A percentile compares a stretch with the other conserved stretches of the same genome.
Conservation (phyloP, 2,113 vertebrate species). For the Paraplagusia blochii region DNA sequence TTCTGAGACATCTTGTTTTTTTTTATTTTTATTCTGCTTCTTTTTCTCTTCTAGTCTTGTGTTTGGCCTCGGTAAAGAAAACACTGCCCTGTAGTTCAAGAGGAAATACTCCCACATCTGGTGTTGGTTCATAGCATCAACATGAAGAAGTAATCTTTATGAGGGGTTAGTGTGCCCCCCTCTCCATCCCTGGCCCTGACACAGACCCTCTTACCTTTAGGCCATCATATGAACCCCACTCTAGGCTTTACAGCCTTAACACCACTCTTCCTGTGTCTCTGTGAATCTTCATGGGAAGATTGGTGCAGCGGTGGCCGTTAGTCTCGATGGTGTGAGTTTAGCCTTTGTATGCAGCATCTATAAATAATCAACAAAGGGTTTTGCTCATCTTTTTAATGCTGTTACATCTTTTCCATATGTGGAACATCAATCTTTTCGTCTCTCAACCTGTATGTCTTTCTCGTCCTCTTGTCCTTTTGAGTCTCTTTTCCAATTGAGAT, state of each 20-base stretch:
- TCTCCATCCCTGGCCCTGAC: conserved; percentile 34
- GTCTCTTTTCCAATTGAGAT: too few relatives aligned
- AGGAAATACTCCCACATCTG: conserved; percentile 81
- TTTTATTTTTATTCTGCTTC: conserved; percentile 12
- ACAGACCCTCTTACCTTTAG: conserved; percentile 41
- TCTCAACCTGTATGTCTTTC: too few relatives aligned
- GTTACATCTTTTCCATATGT: conserved; percentile 17
- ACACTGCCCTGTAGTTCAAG: conserved; percentile 65
- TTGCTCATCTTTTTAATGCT: conserved; percentile 28
- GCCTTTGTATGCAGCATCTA: conserved; percentile 24
- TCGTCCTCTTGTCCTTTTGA: too few relatives aligned
- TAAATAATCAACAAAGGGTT: conserved; percentile 51
- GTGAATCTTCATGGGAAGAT: conserved; percentile 17
- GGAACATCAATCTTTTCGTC: neutral
- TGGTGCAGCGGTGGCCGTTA: neutral
- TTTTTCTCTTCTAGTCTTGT: conserved; percentile 56
- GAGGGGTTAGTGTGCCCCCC: conserved; percentile 63
- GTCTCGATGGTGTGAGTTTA: conserved; percentile 9
- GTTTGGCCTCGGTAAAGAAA: conserved; percentile 69
- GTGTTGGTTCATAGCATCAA: conserved; percentile 74
- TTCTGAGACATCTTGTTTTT: conserved; percentile 24
- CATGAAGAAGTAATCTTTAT: conserved; percentile 69
- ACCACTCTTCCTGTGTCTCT: conserved; percentile 46
- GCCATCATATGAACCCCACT: conserved; percentile 22
- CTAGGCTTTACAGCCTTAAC: conserved; percentile 6